Evolutionary conservation across 2,113 vertebrate species (phyloP), one percentile per base, ranked within the genome.

Genomic region (Vanacampus margaritifer): DNA sequence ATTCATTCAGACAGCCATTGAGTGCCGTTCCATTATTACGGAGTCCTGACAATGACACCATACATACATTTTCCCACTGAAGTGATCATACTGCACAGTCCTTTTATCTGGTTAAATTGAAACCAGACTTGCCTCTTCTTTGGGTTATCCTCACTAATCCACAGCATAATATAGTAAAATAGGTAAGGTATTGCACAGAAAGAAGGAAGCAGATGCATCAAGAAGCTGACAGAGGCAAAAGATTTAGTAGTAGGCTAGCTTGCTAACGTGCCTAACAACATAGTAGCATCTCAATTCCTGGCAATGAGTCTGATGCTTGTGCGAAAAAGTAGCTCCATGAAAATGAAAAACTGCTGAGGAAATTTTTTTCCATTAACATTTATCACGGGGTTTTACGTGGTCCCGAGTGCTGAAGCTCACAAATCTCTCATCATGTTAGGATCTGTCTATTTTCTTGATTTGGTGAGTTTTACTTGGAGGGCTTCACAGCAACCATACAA

Each of bases 1-100:
- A 79, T 75, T 80, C 76, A 79, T 79, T 24, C 71, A 86, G 83
- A 83, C 76, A 86, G 76, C 79, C 85, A 87, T 87, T 64, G 35
- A 80, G 78, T 74, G 75, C 78, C 73, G 82, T 69, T 75, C 72
- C 71, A 78, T 82, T 79, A 72, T 79, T 71, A 74, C 67, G 76
- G 65, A 82, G 75, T 74, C 71, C 82, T 76, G 73, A 79, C 81
- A 81, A 62, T 84, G 76, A 82, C 63, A 65, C 65, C 61, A 83
- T 78, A 72, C 80, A 74, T 32, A 50, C 57, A 46, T 71, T 19
- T 67, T 53, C 78, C 63, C 68, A 64, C 14, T 61, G 51, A 74
- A 79, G 64, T 71, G 69, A 75, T 75, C 84, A 69, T 43, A 72
- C 78, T 73, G 64, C 64, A 56, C 24, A 53, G 73, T 68, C 53